Evolutionary conservation across 2,888 invertebrate genomes (phyloP), one percentile per base, ranked within the genome.

Genomic region (Parasteatoda lunata): DNA sequence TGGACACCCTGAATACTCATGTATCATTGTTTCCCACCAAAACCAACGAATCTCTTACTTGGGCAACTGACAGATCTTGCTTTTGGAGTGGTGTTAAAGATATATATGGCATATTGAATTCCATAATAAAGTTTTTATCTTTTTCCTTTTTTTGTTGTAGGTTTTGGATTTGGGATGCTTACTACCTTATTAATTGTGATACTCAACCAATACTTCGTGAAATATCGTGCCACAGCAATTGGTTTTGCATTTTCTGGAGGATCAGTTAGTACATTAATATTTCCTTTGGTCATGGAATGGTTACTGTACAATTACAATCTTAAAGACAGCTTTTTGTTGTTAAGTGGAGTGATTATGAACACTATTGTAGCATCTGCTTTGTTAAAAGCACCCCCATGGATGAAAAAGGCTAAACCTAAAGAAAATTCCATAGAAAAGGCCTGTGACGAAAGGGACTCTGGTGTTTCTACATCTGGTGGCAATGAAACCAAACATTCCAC

Each of bases 191-290:
- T 87, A 3, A 88, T 89, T 3, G 88, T 89, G 45, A 89, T 81
- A 5, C 64, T 90, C 52, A 89, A 89, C 71, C 89, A 90, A 54
- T 90, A 90, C 73, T 90, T 90, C 49, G 84, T 88, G 13, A 85
- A 88, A 71, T 86, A 88, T 66, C 77, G 84, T 45, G 89, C 88
- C 11, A 84, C 88, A 13, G 90, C 90, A 5, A 88, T 88, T 4
- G 90, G 90, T 15, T 84, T 89, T 6, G 88, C 88, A 5, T 88
- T 88, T 66, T 85, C 89, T 4, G 90, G 90, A 7, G 90, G 89
- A 47, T 87, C 90, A 4, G 54, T 90, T 4, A 89, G 89, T 52
- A 82, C 90, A 0, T 88, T 90, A 30, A 65, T 89, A 13, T 86
- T 89, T 47, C 89, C 89, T 15, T 71, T 84, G n/a, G 76, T 83